These are phyloP conservation scores for Myiotriccus ornatus DNA, from an alignment of 2,797 vertebrate genomes.

Conservation along the genomic window DNA sequence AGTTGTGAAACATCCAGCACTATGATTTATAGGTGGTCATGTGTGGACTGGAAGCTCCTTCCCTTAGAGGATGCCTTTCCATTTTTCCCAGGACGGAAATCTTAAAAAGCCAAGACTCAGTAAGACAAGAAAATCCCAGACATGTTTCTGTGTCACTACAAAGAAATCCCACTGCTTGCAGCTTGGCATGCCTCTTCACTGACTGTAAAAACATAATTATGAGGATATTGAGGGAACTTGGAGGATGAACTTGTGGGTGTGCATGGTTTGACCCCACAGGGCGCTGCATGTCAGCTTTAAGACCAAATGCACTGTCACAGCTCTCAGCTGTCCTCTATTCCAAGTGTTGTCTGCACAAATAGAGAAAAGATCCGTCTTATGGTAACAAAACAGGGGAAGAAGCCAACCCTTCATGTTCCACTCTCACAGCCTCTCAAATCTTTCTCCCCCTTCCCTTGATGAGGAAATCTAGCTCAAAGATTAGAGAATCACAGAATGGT, in stretches of 20 bases:
- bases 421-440: neutral
- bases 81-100: neutral
- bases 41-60: neutral
- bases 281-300: neutral
- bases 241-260: neutral
- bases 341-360: neutral
- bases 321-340: neutral
- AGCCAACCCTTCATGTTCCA: neutral
- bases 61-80: neutral
- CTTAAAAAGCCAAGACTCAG: neutral
- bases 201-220: neutral
- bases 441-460: neutral
- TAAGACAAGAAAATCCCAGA: neutral
- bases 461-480: neutral
- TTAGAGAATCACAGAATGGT: neutral
- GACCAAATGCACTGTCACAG: neutral
- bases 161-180: neutral
- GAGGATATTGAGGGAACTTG: neutral
- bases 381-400: neutral
- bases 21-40: neutral
- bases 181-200: neutral
- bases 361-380: neutral
- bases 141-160: neutral
- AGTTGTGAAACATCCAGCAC: neutral
- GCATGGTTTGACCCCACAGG: neutral